Conservation (phyloP, 2,113 vertebrate genomes). For the Hydrolagus affinis region DNA sequence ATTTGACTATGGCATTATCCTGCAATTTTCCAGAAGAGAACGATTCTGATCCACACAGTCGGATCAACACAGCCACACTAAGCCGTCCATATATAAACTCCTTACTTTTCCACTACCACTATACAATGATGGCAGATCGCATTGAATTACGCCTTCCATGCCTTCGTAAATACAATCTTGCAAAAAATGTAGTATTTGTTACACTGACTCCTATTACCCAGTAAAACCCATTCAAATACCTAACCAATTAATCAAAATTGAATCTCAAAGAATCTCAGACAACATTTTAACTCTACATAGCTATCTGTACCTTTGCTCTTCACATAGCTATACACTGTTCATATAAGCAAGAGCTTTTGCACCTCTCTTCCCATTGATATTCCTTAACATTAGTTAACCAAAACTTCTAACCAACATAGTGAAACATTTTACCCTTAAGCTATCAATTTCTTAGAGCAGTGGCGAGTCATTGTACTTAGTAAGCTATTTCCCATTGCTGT, state of each 20-base stretch:
- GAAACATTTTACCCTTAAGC: not conserved
- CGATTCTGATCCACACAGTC: not conserved
- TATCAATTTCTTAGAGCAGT: not conserved
- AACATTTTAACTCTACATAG: not conserved
- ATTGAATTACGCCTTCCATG: constrained; percentile 2
- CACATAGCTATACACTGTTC: not conserved
- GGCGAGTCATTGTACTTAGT: not conserved
- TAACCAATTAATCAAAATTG: not conserved
- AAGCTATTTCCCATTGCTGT: not conserved
- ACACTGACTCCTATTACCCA: not conserved
- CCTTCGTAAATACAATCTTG: not conserved
- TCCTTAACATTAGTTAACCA: not conserved
- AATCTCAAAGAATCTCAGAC: not conserved
- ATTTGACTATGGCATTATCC: not conserved
- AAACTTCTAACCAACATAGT: not conserved
- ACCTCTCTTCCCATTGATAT: not conserved
- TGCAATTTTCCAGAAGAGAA: not conserved
- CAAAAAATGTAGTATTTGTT: not conserved
- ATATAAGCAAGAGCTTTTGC: not conserved
- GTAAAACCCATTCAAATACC: not conserved
- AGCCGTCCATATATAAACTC: too few relatives aligned
- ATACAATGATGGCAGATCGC: not conserved
- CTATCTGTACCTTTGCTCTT: not conserved
- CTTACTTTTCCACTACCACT: too few relatives aligned
- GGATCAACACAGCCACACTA: not conserved